Base-by-base conservation (phyloP, 1,140 invertebrate species). In the Drosophila lini region DNA sequence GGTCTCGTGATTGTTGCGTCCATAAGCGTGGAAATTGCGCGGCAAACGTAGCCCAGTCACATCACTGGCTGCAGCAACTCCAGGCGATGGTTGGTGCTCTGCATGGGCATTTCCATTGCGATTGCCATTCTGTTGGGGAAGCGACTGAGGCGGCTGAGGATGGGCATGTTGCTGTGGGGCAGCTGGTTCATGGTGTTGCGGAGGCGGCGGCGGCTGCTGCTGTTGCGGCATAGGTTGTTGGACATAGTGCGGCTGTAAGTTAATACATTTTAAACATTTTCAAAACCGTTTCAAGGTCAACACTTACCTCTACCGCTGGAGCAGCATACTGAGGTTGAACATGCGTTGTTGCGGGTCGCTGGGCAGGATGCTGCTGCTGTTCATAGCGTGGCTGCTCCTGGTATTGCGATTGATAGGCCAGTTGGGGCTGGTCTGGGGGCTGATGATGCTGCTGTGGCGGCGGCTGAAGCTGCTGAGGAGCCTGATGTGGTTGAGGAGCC, bases 1-100 rank as follows among this genome's bases (percentile, higher is more conserved):
- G 28, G 80, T 84, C 64, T 92, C 92, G 61, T 92, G 78, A 45
- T 92, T 91, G 59, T 92, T 92, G 34, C 80, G 86, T 16, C 83
- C 85, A 45, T 80, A 90, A 0, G 78, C 60, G 40, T 88, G 77
- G 58, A 92, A 92, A 69, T 91, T 92, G 16, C 78, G 78, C 11
- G 91, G 91, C 41, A 81, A 73, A 9, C 75, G 79, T 16, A 91
- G 52, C 5, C 81, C 79, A 8, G 41, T 45, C 10, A 91, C 65
- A 34, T 89, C 74, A 13, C 36, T 53, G 5, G 36, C 5, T 9
- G 67, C 10, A 3, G 50, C 16, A 10, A 5, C 47, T 16, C 28
- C n/a, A 8, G 47, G 25, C 3, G 10, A 16, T 11, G 60, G 10
- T 19, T 34, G 50, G 11, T 34, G 22, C 41, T 36, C 56, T 0